Conservation (phyloP, 2,797 vertebrate genomes). For the Coregonus ussuriensis region DNA sequence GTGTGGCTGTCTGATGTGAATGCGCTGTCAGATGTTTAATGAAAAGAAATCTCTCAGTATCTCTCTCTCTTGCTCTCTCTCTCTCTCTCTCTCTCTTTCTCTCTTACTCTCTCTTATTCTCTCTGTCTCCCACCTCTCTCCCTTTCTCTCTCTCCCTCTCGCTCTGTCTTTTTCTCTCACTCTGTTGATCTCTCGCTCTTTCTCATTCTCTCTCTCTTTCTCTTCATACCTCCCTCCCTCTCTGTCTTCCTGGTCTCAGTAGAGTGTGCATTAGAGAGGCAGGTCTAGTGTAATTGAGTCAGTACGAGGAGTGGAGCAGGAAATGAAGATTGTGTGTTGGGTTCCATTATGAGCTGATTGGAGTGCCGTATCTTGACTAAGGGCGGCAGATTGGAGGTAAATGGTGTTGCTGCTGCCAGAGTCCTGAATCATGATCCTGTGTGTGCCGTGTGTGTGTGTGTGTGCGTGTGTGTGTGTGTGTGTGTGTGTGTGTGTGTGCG, state of each 20-base stretch:
- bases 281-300: conserved; percentile 28
- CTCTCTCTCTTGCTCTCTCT: neutral
- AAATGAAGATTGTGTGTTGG: neutral
- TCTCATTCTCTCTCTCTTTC: neutral
- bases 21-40: neutral
- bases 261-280: conserved; percentile 22
- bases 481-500: too few species aligned
- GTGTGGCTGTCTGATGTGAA: neutral
- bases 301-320: conserved; percentile 17
- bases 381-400: conserved; percentile 25
- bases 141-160: neutral
- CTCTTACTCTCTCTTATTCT: too few species aligned
- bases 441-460: neutral
- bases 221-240: conserved; percentile 1
- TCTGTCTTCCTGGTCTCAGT: conserved; percentile 16
- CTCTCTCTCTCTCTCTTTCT: too few species aligned
- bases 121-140: neutral
- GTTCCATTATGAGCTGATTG: conserved; percentile 45
- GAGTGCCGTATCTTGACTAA: conserved; percentile 20
- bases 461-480: neutral
- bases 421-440: too few species aligned
- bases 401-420: too few species aligned
- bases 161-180: neutral
- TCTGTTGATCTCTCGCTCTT: neutral
- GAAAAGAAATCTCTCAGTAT: too few species aligned